Base-by-base conservation (phyloP, 2,888 invertebrate genomes). In the Tryphoninae sp. region DNA sequence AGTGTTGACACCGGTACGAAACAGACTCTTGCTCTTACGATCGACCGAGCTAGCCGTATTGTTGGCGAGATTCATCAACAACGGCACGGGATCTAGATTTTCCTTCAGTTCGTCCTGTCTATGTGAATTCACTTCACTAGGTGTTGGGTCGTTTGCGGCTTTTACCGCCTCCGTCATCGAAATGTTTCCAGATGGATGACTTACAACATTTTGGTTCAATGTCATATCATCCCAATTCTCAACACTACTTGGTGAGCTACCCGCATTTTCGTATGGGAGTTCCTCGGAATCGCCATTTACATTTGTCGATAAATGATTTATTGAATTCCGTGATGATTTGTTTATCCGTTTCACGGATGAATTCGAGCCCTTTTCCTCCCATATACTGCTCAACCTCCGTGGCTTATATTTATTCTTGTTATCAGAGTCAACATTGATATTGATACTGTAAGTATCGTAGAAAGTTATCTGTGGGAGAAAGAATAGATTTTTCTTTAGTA, bases 401-500 rank as follows among this genome's bases (percentile, higher is more conserved):
- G 64, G 33, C 2, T 19, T 13, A 22, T 68, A 67, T 75, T 74
- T 75, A 61, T 68, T 59, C 11, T 72, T 69, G 26, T 53, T 76
- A 6, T 53, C 62, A 8, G 64, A 71, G 11, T 88, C 85, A 74
- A 88, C 69, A 13, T 87, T 84, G 51, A 91, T 85, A 74, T 90
- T 88, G 80, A 91, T 86, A 77, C 86, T 87, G 69, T 87, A 89
- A 7, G 85, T 86, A 73, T 91, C 85, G 42, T 87, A 87, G 9
- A 90, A 74, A 1, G 86, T 86, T 84, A 91, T 87, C 91, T 91
- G 84, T 8, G 76, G 65, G 58, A 51, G 68, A 53, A 59, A 22
- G 9, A 40, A 51, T n/a, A 53, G 7, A 22, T 26, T 73, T 78
- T 53, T 51, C 33, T 13, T 51, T 23, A n/a, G 33, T 74, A 62